Percentiles rank a stretch among this genome's conserved stretches.
phyloP scores from a whole-genome alignment of 1,140 invertebrate genomes.

The Drosophila micromelanica region DNA sequence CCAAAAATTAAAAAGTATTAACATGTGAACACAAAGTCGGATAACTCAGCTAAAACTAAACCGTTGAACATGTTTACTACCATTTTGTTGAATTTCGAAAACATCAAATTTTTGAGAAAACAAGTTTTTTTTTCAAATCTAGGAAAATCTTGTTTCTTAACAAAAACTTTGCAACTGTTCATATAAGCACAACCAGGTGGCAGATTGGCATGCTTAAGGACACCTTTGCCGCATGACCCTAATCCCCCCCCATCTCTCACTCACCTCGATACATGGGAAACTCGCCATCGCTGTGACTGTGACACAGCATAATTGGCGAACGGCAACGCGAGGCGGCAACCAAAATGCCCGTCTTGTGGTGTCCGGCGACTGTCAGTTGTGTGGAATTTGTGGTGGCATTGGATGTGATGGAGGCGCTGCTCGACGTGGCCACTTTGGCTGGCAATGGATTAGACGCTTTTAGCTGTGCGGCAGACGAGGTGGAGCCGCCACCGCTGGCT shows the following conservation, averaged over 20 bases:
- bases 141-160: neutral
- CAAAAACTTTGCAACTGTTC: neutral
- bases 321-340: constrained; percentile 85
- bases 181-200: neutral
- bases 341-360: constrained; percentile 70
- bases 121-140: no score
- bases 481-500: constrained; percentile 7
- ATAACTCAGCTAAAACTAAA: no score
- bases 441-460: constrained; percentile 10
- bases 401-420: constrained; percentile 25
- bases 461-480: constrained; percentile 2
- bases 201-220: neutral
- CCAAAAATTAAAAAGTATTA: no score
- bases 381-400: neutral
- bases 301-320: constrained; percentile 90
- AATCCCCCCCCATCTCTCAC: constrained; percentile 35
- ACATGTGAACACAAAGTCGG: no score
- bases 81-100: no score
- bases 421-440: constrained; percentile 24
- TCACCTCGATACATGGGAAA: constrained; percentile 89
- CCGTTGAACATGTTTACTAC: no score
- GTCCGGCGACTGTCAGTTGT: constrained; percentile 57
- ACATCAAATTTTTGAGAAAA: no score
- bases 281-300: constrained; percentile 92
- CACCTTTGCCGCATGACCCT: neutral